A percentile compares a stretch with the other conserved stretches of the same genome.
phyloP scores from a whole-genome alignment of 2,113 vertebrate genomes.

The Nerophis ophidion region DNA sequence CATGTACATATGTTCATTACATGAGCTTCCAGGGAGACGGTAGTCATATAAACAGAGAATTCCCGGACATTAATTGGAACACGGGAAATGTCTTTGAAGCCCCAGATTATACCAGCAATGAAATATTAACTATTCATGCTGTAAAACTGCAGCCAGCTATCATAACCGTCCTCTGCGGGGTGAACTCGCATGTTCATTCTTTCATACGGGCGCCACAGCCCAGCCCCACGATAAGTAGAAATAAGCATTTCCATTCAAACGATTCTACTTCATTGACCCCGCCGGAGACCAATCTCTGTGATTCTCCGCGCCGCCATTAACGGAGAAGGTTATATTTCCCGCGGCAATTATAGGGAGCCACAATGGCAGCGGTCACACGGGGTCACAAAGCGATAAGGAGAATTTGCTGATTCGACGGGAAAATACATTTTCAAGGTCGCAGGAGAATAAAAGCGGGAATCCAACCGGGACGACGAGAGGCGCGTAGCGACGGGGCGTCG shows the following conservation, averaged over 20 bases:
- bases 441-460: slow-evolving; percentile 13
- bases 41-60: slow-evolving; percentile 6
- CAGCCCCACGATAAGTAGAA: slow-evolving; percentile 30
- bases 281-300: slow-evolving; percentile 20
- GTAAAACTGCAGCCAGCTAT: slow-evolving; percentile 24
- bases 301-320: slow-evolving; percentile 31
- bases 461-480: slow-evolving; percentile 15
- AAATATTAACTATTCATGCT: slow-evolving; percentile 29
- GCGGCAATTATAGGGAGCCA: slow-evolving; percentile 43
- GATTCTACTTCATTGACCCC: slow-evolving; percentile 41
- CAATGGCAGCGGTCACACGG: slow-evolving; percentile 28
- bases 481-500: slow-evolving; percentile 14
- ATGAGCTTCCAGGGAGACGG: slow-evolving; percentile 2
- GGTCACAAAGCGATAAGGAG: slow-evolving; percentile 32
- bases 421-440: slow-evolving; percentile 40
- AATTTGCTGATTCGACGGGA: slow-evolving; percentile 40
- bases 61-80: not conserved
- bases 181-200: slow-evolving; percentile 47
- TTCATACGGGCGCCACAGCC: slow-evolving; percentile 32
- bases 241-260: slow-evolving; percentile 46
- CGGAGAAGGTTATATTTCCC: slow-evolving; percentile 31
- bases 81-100: not conserved
- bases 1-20: not conserved
- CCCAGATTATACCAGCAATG: slow-evolving; percentile 15
- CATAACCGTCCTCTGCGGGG: slow-evolving; percentile 21